A percentile compares a stretch with the other conserved stretches of the same genome.
Conservation (phyloP, 2,888 invertebrate genomes). For the Tetheella fluctuosa region DNA sequence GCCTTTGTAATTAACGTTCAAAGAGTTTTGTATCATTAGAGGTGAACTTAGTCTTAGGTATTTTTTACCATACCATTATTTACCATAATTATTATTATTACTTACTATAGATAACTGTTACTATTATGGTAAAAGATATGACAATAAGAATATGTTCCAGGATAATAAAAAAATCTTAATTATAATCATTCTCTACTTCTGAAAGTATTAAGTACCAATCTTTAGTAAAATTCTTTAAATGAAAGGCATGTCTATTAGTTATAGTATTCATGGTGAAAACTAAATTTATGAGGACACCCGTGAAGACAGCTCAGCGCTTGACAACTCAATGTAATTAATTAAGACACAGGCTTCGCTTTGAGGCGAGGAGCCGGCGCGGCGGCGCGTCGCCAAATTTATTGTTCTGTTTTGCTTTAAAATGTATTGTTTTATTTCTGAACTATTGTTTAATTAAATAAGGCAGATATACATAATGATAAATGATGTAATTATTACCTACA, state of each 20-base stretch:
- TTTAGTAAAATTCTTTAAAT: not conserved
- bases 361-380: conserved; percentile 18
- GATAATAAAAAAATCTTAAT: too few species aligned
- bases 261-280: conserved; percentile 34
- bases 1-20: conserved; percentile 11
- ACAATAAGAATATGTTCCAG: too few species aligned
- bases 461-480: too few species aligned
- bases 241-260: conserved; percentile 20
- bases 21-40: conserved; percentile 21
- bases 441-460: conserved; percentile 3
- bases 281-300: conserved; percentile 57
- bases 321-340: conserved; percentile 69
- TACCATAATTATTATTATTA: too few species aligned
- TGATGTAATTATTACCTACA: too few species aligned
- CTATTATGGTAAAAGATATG: too few species aligned
- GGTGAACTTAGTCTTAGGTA: conserved; percentile 11
- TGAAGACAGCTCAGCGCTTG: conserved; percentile 53
- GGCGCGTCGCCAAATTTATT: conserved; percentile 23
- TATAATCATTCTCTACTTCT: too few species aligned
- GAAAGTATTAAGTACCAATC: too few species aligned
- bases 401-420: conserved; percentile 43
- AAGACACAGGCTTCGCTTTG: conserved; percentile 43
- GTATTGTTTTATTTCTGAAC: conserved; percentile 12
- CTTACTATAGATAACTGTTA: too few species aligned
- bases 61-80: too few species aligned